Evolutionary conservation across 2,797 vertebrate species (phyloP).

Genomic region (Sciaenops ocellatus): DNA sequence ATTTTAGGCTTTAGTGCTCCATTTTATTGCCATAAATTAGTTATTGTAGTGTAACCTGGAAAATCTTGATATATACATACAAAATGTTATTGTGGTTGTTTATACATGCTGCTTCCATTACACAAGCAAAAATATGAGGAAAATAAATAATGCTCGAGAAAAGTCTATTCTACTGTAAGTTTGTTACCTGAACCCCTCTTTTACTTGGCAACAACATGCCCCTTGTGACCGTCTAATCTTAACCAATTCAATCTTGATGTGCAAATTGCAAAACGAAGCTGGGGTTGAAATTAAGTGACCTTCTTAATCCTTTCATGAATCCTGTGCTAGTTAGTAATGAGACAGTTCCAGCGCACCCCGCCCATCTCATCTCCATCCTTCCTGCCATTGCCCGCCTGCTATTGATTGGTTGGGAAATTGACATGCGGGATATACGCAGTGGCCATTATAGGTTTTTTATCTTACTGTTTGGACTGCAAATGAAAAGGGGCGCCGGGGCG

Average conservation of each 20-base stretch:
- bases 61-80: no score
- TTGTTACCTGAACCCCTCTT: slow-evolving; percentile 18
- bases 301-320: slow-evolving; percentile 79
- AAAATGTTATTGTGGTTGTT: not conserved
- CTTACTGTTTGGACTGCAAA: slow-evolving; percentile 85
- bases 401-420: slow-evolving; percentile 85
- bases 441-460: slow-evolving; percentile 83
- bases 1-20: not conserved
- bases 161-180: slow-evolving; percentile 4
- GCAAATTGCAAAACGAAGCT: slow-evolving; percentile 71
- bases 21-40: not conserved
- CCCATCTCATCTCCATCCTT: slow-evolving; percentile 72
- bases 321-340: slow-evolving; percentile 78
- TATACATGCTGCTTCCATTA: not conserved
- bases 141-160: not conserved
- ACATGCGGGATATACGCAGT: slow-evolving; percentile 79
- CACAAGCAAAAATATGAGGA: not conserved
- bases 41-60: not conserved
- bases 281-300: slow-evolving; percentile 77
- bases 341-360: slow-evolving; percentile 76
- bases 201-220: slow-evolving; percentile 45
- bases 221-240: slow-evolving; percentile 57
- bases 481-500: slow-evolving; percentile 76
- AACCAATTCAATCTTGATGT: slow-evolving; percentile 72
- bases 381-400: slow-evolving; percentile 74